Evolutionary conservation across 2,797 vertebrate genomes (phyloP), one percentile per base, ranked within the genome.

Genomic region (Scolopax bukidnonensis): DNA sequence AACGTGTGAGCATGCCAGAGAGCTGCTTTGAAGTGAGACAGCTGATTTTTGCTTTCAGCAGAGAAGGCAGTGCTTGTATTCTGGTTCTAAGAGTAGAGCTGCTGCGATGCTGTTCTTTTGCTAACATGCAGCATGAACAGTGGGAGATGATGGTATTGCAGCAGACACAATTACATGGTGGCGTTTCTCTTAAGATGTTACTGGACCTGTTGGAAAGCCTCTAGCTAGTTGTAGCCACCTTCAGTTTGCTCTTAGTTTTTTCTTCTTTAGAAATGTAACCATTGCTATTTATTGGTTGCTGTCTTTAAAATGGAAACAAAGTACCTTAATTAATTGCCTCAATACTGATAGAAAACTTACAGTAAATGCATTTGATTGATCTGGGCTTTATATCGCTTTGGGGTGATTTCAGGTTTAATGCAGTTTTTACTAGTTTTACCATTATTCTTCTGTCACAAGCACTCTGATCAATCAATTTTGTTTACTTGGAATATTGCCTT

Each of bases 361-460:
- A 63, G 50, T 76, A 87, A 87, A 78, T 84, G 50, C 30, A 43
- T 69, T 79, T 90, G 40, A 40, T 91, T 77, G 38, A 82, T 60
- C 16, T 86, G 63, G 41, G 15, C 30, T 79, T 74, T 10, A 23
- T 54, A 71, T 56, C 43, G 32, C 17, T 63, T 77, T 30, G 30
- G 17, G 19, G 15, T 51, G 48, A 45, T 86, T 93, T 85, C 85
- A 48, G 25, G 6, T 64, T 96, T 87, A 89, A 84, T 82, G 56
- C 40, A 33, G 11, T 25, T 96, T 96, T 69, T 93, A n/a, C 54
- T 95, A 18, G 85, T 97, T 91, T 74, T 90, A n/a, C 50, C 38
- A 27, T 50, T 70, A 86, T 41, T 54, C 30, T 94, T 84, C 40
- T 84, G 28, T 77, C 67, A 24, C 24, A 50, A 77, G 21, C 32